A percentile compares a stretch with the other conserved stretches of the same genome.
These are phyloP conservation scores for Idaea dimidiata DNA, from an alignment of 2,888 invertebrate species.

Conservation along the genomic window DNA sequence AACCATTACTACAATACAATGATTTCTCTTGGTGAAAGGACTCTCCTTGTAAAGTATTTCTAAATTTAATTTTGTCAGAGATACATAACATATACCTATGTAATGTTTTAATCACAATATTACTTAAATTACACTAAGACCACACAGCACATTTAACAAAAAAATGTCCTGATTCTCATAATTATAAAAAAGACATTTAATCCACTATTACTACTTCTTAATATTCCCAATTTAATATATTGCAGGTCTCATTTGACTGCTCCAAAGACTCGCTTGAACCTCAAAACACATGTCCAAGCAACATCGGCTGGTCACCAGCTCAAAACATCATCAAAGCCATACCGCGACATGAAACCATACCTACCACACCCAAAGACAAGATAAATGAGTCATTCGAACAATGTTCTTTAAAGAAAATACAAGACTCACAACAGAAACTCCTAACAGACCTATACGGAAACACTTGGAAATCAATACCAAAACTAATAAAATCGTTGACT, in stretches of 20 bases:
- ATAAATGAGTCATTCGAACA: constrained; percentile 64
- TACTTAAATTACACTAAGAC: too few relatives aligned
- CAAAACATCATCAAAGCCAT: constrained; percentile 65
- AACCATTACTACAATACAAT: too few relatives aligned
- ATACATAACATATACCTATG: too few relatives aligned
- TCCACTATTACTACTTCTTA: constrained; percentile 4
- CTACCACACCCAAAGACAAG: constrained; percentile 61
- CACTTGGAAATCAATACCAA: constrained; percentile 76
- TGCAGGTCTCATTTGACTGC: constrained; percentile 61
- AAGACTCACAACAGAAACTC: constrained; percentile 64
- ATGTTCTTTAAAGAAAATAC: constrained; percentile 65
- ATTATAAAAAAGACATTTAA: too few relatives aligned
- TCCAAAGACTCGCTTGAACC: constrained; percentile 40
- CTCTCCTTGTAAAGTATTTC: too few relatives aligned
- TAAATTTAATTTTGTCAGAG: too few relatives aligned
- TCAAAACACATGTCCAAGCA: constrained; percentile 47
- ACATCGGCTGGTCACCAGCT: constrained; percentile 68
- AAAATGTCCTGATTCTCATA: too few relatives aligned
- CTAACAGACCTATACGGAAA: constrained; percentile 79
- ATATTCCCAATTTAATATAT: constrained; percentile 15
- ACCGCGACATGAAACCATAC: constrained; percentile 51
- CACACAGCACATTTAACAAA: too few relatives aligned
- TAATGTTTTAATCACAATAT: too few relatives aligned
- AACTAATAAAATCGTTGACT: constrained; percentile 57
- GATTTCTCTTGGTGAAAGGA: too few relatives aligned